These are phyloP conservation scores for Drosophila ananassae DNA, from an alignment of 1,140 invertebrate species.

Conservation along the genomic window DNA sequence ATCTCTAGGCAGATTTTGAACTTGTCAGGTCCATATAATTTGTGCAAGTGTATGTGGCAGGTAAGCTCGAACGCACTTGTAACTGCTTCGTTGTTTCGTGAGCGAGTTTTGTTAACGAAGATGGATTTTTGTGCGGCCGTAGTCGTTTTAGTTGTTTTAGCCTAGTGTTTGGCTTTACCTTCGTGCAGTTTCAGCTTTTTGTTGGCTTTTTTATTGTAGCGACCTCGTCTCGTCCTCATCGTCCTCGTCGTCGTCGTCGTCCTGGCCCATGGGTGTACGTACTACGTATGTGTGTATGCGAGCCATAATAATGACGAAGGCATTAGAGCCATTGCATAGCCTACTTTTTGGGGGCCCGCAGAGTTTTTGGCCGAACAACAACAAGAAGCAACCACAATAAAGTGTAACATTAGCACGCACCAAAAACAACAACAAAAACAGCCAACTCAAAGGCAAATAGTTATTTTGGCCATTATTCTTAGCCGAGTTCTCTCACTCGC, in stretches of 20 bases:
- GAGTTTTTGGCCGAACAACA: slow-evolving; percentile 26
- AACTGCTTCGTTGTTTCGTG: slow-evolving; percentile 50
- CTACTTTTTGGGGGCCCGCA: slow-evolving; percentile 66
- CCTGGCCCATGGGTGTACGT: background rate
- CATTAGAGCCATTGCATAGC: slow-evolving; percentile 78
- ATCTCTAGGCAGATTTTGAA: slow-evolving; percentile 49
- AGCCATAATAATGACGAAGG: slow-evolving; percentile 73
- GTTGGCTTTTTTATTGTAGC: slow-evolving; percentile 44
- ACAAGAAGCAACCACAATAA: slow-evolving; percentile 64
- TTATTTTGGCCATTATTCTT: slow-evolving; percentile 69
- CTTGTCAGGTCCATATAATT: slow-evolving; percentile 42
- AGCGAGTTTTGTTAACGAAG: slow-evolving; percentile 73
- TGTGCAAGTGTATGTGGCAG: slow-evolving; percentile 31
- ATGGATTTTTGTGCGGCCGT: slow-evolving; percentile 56
- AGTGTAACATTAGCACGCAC: slow-evolving; percentile 76
- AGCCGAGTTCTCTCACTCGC: background rate
- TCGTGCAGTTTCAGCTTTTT: slow-evolving; percentile 61
- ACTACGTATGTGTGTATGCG: slow-evolving; percentile 27
- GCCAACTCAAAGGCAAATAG: slow-evolving; percentile 56
- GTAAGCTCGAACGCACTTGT: slow-evolving; percentile 65
- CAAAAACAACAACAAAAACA: slow-evolving; percentile 54
- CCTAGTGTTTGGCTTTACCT: slow-evolving; percentile 55
- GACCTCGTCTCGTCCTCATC: slow-evolving; percentile 64
- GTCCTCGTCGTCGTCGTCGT: slow-evolving; percentile 24
- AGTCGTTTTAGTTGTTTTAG: slow-evolving; percentile 14